Base-by-base conservation (phyloP, 2,113 vertebrate species). In the Papio anubis region DNA sequence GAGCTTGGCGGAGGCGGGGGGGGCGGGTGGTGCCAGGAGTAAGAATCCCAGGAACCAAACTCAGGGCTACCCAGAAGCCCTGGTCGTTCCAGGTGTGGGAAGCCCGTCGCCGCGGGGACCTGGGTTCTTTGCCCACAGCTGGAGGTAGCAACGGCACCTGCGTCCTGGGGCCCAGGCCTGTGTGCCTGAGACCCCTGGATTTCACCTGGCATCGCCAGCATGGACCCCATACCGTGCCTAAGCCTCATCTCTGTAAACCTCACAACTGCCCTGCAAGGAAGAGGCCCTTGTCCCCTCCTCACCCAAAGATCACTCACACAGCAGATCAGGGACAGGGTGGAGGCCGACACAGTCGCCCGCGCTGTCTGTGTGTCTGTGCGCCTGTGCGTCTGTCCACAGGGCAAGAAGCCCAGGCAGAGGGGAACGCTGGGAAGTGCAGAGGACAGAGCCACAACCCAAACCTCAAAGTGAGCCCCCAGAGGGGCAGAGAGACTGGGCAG, bases 171-270 rank as follows among this genome's bases (percentile, higher is more conserved):
- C 13, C 89, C 48, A n/a, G 18, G 59, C 35, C 43, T 55, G 10
- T 43, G 32, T 57, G 20, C 50, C 83, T 23, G 23, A 13, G 14
- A 32, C 57, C 61, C 61, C 32, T 18, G 10, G 43, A 50, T 9
- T 25, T 35, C 64, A 80, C 20, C 0, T 0, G 4, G 50, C 6
- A 2, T 21, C 7, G 0, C 25, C 5, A 76, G 48, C 12, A 0
- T 3, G 1, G 6, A 25, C 82, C 50, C 4, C 0, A 3, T 0
- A 43, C 45, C 11, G 1, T 4, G 35, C 45, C 93, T 11, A 3
- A 45, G 59, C 43, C 52, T 1, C 8, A 4, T 45, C 5, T 17
- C 8, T 8, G 16, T 32, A 64, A 35, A 80, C 70, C 64, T 55
- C 30, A 3, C 38, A 27, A n/a, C 55, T 3, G n/a, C n/a, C 66